Percentiles rank a stretch among this genome's conserved stretches.
Conservation (phyloP, 2,113 vertebrate species). For the Tenebrosternarchus preto region DNA sequence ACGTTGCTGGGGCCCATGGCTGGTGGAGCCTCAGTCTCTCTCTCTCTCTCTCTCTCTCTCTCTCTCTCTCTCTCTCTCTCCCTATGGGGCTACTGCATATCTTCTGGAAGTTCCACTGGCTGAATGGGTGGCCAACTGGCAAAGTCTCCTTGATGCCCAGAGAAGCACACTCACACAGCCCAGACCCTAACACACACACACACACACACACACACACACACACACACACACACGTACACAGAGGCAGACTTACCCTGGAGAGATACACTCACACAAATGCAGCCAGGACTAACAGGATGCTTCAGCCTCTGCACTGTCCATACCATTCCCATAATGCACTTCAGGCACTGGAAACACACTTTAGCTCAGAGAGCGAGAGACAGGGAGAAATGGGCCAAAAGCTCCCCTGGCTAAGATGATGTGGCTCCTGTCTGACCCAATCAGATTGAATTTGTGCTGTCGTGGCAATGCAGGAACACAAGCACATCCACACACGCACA, state of each 20-base stretch:
- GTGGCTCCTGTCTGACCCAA: constrained; percentile 33
- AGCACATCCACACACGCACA: background rate
- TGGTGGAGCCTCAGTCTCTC: background rate
- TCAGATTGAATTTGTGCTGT: constrained; percentile 29
- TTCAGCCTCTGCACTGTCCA: constrained; percentile 12
- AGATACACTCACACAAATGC: constrained; percentile 2
- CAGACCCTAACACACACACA: constrained; percentile 18
- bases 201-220: constrained; percentile 4
- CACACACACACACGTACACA: background rate
- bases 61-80: constrained; percentile 11
- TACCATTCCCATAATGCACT: constrained; percentile 42
- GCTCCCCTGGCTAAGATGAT: constrained; percentile 32
- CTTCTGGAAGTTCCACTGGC: constrained; percentile 18
- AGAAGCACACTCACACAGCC: constrained; percentile 15
- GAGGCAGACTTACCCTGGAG: constrained; percentile 13
- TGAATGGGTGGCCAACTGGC: constrained; percentile 35
- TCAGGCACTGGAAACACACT: constrained; percentile 13
- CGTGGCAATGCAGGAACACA: constrained; percentile 29
- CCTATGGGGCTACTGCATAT: constrained; percentile 29
- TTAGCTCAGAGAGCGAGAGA: background rate
- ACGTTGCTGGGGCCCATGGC: too few species aligned
- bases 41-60: background rate
- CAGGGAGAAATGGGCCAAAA: constrained; percentile 19
- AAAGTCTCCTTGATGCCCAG: background rate
- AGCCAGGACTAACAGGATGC: constrained; percentile 16